These are phyloP conservation scores for Semaprochilodus insignis DNA, from an alignment of 2,797 vertebrate species.

Conservation along the genomic window DNA sequence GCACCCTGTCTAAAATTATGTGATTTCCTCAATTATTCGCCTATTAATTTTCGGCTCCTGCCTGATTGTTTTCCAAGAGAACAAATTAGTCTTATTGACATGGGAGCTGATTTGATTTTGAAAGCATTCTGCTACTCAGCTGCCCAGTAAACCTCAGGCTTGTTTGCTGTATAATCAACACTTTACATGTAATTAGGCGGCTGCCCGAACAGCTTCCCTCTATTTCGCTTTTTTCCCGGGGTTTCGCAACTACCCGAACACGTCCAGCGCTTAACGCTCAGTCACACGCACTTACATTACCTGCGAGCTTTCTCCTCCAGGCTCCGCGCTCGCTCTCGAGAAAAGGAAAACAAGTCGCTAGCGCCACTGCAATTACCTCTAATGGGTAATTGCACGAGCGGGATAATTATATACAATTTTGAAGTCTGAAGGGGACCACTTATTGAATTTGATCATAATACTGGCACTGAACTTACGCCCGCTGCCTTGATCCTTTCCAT, in stretches of 20 bases:
- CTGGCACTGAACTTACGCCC: slow-evolving; percentile 39
- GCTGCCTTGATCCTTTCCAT: slow-evolving; percentile 23
- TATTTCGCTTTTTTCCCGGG: neutral
- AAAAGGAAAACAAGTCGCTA: slow-evolving; percentile 48
- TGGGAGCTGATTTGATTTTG: slow-evolving; percentile 27
- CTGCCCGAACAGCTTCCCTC: slow-evolving; percentile 5
- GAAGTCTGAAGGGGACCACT: slow-evolving; percentile 60
- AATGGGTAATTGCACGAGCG: slow-evolving; percentile 62
- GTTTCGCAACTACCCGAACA: slow-evolving; percentile 1
- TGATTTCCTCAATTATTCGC: slow-evolving; percentile 4
- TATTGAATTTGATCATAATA: slow-evolving; percentile 61
- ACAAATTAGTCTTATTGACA: slow-evolving; percentile 37
- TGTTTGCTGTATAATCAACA: slow-evolving; percentile 48
- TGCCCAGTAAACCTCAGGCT: slow-evolving; percentile 31
- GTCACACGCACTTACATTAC: neutral
- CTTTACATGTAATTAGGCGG: slow-evolving; percentile 45
- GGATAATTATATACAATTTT: slow-evolving; percentile 65
- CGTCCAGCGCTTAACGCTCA: neutral
- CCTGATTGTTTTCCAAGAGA: slow-evolving; percentile 28
- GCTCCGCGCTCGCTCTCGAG: slow-evolving; percentile 29
- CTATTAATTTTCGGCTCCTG: slow-evolving; percentile 34
- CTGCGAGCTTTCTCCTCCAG: slow-evolving; percentile 22
- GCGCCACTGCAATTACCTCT: slow-evolving; percentile 58
- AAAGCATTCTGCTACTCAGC: slow-evolving; percentile 35
- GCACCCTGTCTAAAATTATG: neutral